Percentiles rank a stretch among this genome's conserved stretches.
Evolutionary conservation across 2,888 invertebrate genomes (phyloP).

Genomic region (Eupithecia inturbata): DNA sequence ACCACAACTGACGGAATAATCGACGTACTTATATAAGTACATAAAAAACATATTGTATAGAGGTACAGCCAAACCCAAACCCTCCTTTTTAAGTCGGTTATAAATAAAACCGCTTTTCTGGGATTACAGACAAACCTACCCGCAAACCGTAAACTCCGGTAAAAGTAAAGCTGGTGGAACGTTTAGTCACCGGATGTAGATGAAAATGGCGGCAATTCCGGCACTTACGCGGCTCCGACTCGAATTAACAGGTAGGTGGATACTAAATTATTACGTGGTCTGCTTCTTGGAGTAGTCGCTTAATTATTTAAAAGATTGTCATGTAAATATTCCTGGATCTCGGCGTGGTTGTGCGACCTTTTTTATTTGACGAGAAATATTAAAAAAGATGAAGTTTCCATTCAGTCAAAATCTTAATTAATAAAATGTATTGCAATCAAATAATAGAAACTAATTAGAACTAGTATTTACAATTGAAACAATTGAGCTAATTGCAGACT

Average conservation of each 20-base stretch:
- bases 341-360: not conserved
- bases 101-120: slow-evolving; percentile 2
- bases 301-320: slow-evolving; percentile 20
- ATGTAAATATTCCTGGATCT: not conserved
- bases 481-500: no score
- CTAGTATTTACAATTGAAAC: no score
- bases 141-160: slow-evolving; percentile 28
- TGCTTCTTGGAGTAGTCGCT: slow-evolving; percentile 22
- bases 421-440: no score
- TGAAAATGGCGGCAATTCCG: slow-evolving; percentile 60
- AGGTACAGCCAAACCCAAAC: no score
- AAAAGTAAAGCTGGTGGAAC: slow-evolving; percentile 49
- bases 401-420: no score
- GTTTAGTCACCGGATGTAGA: slow-evolving; percentile 58
- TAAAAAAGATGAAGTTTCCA: no score
- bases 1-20: no score
- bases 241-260: slow-evolving; percentile 45
- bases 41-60: no score
- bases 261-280: slow-evolving; percentile 44
- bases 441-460: no score
- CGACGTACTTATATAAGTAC: no score
- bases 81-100: no score
- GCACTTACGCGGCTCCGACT: slow-evolving; percentile 43
- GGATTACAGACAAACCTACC: slow-evolving; percentile 11
- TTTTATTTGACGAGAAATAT: not conserved